phyloP scores from a whole-genome alignment of 2,888 invertebrate genomes.

The Yponomeuta cagnagella region DNA sequence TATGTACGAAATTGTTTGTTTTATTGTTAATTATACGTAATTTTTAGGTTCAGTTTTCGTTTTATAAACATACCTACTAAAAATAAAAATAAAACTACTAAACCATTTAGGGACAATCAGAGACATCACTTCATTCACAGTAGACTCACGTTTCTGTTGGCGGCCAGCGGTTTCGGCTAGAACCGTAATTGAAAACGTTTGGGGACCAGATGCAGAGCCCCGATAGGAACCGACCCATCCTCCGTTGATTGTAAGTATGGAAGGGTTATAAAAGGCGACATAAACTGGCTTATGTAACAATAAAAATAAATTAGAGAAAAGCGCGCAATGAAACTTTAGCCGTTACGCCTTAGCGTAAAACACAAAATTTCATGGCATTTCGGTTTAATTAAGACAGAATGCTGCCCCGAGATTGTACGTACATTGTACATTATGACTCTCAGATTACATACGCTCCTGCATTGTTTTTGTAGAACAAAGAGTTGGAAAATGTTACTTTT shows the following conservation, averaged over 20 bases:
- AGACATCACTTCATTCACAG: no score
- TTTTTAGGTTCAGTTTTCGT: no score
- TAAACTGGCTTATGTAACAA: slow-evolving; percentile 64
- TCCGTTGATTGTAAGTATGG: slow-evolving; percentile 46
- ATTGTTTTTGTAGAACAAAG: not conserved
- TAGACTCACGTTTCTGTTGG: no score
- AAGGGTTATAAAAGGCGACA: slow-evolving; percentile 56
- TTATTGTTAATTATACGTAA: no score
- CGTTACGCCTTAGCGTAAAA: slow-evolving; percentile 59
- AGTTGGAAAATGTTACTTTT: not conserved
- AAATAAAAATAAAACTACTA: no score
- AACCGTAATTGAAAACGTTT: slow-evolving; percentile 4
- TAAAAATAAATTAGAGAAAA: slow-evolving; percentile 73
- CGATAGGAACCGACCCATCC: slow-evolving; percentile 20
- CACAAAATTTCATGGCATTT: slow-evolving; percentile 56
- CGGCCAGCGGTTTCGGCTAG: not conserved
- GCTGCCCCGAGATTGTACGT: slow-evolving; percentile 2
- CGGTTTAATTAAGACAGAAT: slow-evolving; percentile 64
- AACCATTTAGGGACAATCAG: no score
- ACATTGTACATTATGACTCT: not conserved
- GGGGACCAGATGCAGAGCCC: not conserved
- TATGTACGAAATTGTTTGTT: no score
- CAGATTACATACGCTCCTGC: not conserved
- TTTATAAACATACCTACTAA: no score
- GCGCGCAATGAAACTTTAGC: slow-evolving; percentile 67